Percentiles rank a stretch among this genome's conserved stretches.
Conservation (phyloP, 2,113 vertebrate species). For the Typhlomys cinereus region DNA sequence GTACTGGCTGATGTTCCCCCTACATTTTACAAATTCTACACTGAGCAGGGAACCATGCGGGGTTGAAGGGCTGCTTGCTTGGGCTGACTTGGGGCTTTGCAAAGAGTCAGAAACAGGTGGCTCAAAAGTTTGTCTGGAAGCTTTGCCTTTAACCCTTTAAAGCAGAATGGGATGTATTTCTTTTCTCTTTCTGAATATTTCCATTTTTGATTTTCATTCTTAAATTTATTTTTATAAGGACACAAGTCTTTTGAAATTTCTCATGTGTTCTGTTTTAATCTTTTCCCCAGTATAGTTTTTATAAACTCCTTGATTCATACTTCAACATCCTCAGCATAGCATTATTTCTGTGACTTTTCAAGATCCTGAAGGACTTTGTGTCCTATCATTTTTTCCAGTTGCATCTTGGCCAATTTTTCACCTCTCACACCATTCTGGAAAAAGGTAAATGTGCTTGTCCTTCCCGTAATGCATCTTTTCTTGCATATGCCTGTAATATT, state of each 20-base stretch:
- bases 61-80: no score
- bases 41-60: no score
- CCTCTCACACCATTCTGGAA: rapidly evolving
- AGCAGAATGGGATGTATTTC: no score
- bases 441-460: not conserved
- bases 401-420: not conserved
- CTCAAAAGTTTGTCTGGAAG: no score
- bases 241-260: no score
- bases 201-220: not conserved
- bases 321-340: not conserved
- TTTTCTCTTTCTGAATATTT: not conserved
- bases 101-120: no score
- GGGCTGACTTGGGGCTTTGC: no score
- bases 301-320: not conserved
- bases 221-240: not conserved
- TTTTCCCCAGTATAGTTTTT: not conserved
- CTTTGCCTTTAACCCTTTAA: no score
- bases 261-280: no score
- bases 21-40: no score
- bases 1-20: no score
- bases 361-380: not conserved
- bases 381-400: not conserved
- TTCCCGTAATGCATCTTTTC: not conserved
- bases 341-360: not conserved
- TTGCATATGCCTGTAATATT: not conserved